These are phyloP conservation scores for Dromius quadrimaculatus DNA, from an alignment of 2,888 invertebrate species.

Conservation along the genomic window DNA sequence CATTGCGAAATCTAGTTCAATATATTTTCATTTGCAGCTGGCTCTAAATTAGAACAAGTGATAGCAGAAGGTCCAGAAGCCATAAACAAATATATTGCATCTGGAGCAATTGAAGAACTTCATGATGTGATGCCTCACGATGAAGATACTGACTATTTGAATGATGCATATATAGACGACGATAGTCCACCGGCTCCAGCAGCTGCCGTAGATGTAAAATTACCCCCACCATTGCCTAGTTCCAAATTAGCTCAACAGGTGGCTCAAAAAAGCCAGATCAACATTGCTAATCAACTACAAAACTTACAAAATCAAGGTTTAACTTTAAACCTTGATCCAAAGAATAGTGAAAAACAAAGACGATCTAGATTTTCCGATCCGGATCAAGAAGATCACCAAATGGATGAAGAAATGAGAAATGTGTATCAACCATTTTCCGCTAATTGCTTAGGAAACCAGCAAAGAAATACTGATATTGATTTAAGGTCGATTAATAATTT, in stretches of 20 bases:
- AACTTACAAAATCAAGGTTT: conserved; percentile 47
- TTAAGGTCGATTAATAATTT: conserved; percentile 8
- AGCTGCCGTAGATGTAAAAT: conserved; percentile 60
- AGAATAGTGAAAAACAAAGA: conserved; percentile 15
- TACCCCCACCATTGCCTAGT: conserved; percentile 65
- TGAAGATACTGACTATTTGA: conserved; percentile 69
- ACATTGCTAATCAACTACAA: conserved; percentile 36
- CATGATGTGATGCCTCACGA: conserved; percentile 81
- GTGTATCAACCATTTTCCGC: conserved; percentile 32
- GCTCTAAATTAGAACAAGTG: conserved; percentile 81
- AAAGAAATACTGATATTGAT: conserved; percentile 36
- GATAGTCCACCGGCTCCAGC: conserved; percentile 61
- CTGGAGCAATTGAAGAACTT: conserved; percentile 85
- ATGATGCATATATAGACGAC: conserved; percentile 65
- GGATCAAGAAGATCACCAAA: conserved; percentile 19
- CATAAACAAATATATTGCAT: conserved; percentile 81
- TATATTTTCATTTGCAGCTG: conserved; percentile 67
- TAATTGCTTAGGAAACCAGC: conserved; percentile 24
- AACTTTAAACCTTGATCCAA: conserved; percentile 32
- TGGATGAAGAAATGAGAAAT: conserved; percentile 30
- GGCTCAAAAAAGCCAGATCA: conserved; percentile 39
- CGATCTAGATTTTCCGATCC: conserved; percentile 25
- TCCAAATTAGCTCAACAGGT: conserved; percentile 65
- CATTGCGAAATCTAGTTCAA: neutral
- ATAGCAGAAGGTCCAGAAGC: conserved; percentile 83